Percentiles rank a stretch among this genome's conserved stretches.
These are phyloP conservation scores for Hylia prasina DNA, from an alignment of 2,113 vertebrate species.

Conservation along the genomic window DNA sequence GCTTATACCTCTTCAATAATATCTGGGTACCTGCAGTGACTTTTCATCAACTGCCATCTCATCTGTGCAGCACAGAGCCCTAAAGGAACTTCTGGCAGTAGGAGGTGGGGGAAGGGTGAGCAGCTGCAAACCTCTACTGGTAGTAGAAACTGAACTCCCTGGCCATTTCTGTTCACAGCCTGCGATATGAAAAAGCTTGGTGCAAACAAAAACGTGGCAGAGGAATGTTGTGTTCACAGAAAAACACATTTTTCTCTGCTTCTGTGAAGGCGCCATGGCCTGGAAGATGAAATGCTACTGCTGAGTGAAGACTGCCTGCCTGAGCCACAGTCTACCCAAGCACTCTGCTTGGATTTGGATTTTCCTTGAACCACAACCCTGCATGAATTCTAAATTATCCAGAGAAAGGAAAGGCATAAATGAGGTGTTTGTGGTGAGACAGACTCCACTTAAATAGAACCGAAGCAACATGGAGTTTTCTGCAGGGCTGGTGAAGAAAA, in stretches of 20 bases:
- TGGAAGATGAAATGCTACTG: neutral
- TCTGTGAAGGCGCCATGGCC: neutral
- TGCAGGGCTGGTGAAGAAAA: neutral
- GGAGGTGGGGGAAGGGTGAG: neutral
- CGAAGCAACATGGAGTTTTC: conserved; percentile 42
- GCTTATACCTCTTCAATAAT: neutral
- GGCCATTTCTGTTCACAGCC: neutral
- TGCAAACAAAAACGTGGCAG: neutral
- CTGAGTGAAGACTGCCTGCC: neutral
- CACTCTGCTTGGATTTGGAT: neutral
- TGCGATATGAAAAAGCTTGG: neutral
- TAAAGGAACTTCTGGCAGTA: neutral
- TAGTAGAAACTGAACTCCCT: neutral
- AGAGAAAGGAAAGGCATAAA: conserved; percentile 50
- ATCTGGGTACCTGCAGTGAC: neutral
- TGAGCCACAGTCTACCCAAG: neutral
- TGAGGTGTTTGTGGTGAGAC: conserved; percentile 65
- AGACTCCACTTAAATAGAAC: conserved; percentile 64
- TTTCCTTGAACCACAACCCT: conserved; percentile 29
- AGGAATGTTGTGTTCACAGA: neutral
- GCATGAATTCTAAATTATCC: conserved; percentile 29
- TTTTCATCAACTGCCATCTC: neutral
- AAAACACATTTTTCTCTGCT: neutral
- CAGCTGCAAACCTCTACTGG: neutral
- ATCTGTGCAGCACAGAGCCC: neutral